Conservation (phyloP, 2,797 vertebrate genomes). For the Sparidentex hasta region DNA sequence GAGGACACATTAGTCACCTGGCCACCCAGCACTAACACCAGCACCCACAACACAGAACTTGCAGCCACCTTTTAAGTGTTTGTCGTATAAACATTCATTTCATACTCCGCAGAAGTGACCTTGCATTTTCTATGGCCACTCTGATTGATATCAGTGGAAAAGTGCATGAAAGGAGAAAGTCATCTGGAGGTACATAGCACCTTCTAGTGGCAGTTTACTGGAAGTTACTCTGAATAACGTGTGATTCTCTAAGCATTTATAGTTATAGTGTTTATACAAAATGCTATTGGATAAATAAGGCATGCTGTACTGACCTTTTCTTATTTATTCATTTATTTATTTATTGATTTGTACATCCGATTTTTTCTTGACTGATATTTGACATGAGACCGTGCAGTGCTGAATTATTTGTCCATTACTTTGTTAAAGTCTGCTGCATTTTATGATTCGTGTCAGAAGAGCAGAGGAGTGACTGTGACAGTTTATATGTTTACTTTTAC, state of each 20-base stretch:
- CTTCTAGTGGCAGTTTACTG: slow-evolving; percentile 56
- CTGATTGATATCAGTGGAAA: neutral
- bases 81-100: neutral
- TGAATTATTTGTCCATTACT: too few relatives aligned
- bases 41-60: neutral
- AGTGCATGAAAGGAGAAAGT: neutral
- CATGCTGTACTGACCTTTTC: too few relatives aligned
- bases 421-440: too few relatives aligned
- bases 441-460: too few relatives aligned
- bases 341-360: too few relatives aligned
- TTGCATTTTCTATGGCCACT: too few relatives aligned
- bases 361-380: too few relatives aligned
- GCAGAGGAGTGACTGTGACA: too few relatives aligned
- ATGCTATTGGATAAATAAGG: too few relatives aligned
- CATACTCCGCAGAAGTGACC: neutral
- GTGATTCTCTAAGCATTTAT: neutral
- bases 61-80: neutral
- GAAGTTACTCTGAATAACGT: neutral
- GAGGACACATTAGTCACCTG: neutral
- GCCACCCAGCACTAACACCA: neutral
- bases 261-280: neutral
- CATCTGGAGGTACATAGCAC: neutral
- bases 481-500: too few relatives aligned
- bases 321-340: too few relatives aligned
- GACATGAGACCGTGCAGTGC: too few relatives aligned